These are phyloP conservation scores for Thunnus thynnus DNA, from an alignment of 2,113 vertebrate genomes.

Conservation along the genomic window DNA sequence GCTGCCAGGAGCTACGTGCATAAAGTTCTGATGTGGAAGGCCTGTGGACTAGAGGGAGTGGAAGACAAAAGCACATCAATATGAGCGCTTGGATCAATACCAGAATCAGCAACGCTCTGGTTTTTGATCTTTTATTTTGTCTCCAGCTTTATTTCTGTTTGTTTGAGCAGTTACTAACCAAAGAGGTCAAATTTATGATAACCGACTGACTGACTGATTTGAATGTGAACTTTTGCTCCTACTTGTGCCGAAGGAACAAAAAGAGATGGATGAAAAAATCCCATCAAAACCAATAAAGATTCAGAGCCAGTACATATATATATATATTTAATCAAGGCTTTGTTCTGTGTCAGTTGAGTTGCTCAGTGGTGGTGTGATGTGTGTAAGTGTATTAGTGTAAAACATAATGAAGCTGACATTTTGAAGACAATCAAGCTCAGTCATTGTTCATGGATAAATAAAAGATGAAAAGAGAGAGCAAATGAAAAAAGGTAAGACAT, in stretches of 20 bases:
- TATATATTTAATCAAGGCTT: not conserved
- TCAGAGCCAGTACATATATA: not conserved
- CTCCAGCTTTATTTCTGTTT: not conserved
- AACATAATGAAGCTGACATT: not conserved
- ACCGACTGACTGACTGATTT: too few relatives aligned
- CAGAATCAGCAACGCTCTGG: not conserved
- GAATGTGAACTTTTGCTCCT: too few relatives aligned
- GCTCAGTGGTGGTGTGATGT: not conserved
- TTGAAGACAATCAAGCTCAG: too few relatives aligned
- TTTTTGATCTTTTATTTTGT: not conserved
- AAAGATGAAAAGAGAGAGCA: too few relatives aligned
- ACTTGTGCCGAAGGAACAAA: too few relatives aligned
- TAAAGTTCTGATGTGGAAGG: constrained; percentile 91
- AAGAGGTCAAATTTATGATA: too few relatives aligned
- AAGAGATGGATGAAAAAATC: too few relatives aligned
- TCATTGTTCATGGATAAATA: too few relatives aligned
- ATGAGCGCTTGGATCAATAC: not conserved
- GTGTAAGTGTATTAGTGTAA: not conserved
- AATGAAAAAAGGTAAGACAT: not conserved
- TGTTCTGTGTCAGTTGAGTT: not conserved
- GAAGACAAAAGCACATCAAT: not conserved
- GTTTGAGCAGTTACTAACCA: not conserved
- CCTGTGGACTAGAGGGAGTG: constrained; percentile 84
- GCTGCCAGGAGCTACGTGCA: constrained; percentile 89
- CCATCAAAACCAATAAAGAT: not conserved